A percentile compares a stretch with the other conserved stretches of the same genome.
Conservation (phyloP, 2,888 invertebrate genomes). For the Branchellion lobata region DNA sequence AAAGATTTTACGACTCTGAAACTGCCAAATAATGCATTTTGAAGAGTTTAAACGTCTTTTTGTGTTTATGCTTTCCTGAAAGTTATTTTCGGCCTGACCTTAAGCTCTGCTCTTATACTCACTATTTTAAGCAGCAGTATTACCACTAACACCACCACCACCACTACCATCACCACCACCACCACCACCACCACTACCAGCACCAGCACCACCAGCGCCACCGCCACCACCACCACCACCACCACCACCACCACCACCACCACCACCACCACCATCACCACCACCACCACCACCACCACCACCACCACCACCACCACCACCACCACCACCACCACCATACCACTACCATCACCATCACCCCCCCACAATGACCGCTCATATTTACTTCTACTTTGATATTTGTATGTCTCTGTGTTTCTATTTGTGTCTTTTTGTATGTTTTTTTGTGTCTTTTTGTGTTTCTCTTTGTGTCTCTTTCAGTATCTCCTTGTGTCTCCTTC, state of each 20-base stretch:
- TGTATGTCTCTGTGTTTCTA: not conserved
- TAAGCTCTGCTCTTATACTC: not conserved
- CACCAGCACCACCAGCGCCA: not conserved
- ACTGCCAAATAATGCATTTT: too few species aligned
- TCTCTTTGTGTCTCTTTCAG: too few species aligned
- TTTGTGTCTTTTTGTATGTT: too few species aligned
- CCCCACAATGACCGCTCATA: too few species aligned
- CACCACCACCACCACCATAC: constrained; percentile 7
- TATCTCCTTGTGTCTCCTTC: too few species aligned
- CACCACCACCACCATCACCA: constrained; percentile 31
- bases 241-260: constrained; percentile 40
- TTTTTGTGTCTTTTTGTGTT: too few species aligned
- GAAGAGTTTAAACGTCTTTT: too few species aligned
- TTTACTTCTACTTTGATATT: not conserved
- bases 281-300: not conserved
- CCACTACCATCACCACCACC: not conserved
- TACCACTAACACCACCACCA: constrained; percentile 8
- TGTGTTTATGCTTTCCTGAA: too few species aligned
- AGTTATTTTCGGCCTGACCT: too few species aligned
- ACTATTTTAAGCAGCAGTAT: not conserved
- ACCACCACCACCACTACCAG: constrained; percentile 13
- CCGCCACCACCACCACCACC: constrained; percentile 18
- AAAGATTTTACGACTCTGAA: too few species aligned
- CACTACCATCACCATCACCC: constrained; percentile 26
- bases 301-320: constrained; percentile 4